These are phyloP conservation scores for Danio albolineatus DNA, from an alignment of 2,797 vertebrate genomes.

Conservation along the genomic window DNA sequence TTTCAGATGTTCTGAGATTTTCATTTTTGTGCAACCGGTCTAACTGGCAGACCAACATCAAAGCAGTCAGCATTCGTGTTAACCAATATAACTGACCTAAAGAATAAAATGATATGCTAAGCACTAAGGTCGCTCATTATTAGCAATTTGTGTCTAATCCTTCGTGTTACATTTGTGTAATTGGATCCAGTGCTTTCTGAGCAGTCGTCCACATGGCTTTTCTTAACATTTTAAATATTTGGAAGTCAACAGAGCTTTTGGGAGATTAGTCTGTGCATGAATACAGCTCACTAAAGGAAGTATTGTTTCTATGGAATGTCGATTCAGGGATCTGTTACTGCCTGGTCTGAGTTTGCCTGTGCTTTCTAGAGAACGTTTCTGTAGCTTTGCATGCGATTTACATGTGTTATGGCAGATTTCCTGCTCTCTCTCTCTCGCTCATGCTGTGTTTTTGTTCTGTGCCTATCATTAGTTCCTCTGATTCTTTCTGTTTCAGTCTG, in stretches of 20 bases:
- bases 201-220: conserved; percentile 15
- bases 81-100: background rate
- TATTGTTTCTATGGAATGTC: conserved; percentile 52
- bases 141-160: conserved; percentile 25
- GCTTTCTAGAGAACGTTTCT: conserved; percentile 50
- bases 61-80: background rate
- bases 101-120: background rate
- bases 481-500: conserved; percentile 18
- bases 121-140: background rate
- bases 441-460: conserved; percentile 24
- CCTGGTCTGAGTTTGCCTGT: conserved; percentile 39
- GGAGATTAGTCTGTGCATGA: conserved; percentile 48
- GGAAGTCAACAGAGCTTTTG: conserved; percentile 52
- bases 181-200: conserved; percentile 34
- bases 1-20: background rate
- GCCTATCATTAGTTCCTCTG: conserved; percentile 13
- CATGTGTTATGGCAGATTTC: conserved; percentile 50
- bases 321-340: conserved; percentile 35
- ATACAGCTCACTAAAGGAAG: conserved; percentile 38
- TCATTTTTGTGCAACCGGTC: background rate
- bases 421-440: conserved; percentile 6
- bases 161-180: conserved; percentile 16
- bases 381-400: conserved; percentile 59
- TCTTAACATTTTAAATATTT: conserved; percentile 48
- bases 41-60: background rate